Percentiles rank a stretch among this genome's conserved stretches.
phyloP scores from a whole-genome alignment of 2,113 vertebrate genomes.

The Oryzias curvinotus region DNA sequence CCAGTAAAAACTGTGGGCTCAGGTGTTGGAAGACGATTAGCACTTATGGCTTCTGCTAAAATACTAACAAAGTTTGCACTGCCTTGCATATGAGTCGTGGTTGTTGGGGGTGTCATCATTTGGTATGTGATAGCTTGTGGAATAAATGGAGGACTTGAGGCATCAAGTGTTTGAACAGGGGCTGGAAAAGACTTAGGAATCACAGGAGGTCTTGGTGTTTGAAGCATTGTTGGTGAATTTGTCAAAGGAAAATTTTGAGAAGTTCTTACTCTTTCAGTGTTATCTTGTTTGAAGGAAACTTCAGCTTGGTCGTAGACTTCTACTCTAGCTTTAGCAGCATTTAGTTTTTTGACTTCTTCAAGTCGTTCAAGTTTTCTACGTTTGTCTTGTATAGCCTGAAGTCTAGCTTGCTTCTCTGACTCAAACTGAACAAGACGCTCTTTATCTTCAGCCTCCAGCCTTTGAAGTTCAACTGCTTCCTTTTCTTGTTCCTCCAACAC shows the following conservation, averaged over 20 bases:
- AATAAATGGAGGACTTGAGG: too few species aligned
- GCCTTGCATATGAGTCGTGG: neutral
- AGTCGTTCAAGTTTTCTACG: constrained; percentile 20
- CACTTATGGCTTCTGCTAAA: constrained; percentile 7
- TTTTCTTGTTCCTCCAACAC: constrained; percentile 33
- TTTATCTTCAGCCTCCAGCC: constrained; percentile 19
- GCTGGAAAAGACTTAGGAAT: too few species aligned
- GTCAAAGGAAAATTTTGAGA: too few species aligned
- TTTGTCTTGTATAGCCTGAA: constrained; percentile 32
- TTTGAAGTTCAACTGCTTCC: constrained; percentile 25
- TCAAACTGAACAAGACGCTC: constrained; percentile 15
- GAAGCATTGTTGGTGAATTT: too few species aligned
- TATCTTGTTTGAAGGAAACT: neutral
- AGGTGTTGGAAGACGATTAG: constrained; percentile 7
- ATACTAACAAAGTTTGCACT: neutral
- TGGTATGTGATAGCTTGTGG: too few species aligned
- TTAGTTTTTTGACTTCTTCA: constrained; percentile 26
- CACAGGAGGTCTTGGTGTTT: too few species aligned
- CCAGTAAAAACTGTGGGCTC: constrained; percentile 11
- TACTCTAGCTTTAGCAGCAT: constrained; percentile 21
- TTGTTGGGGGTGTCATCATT: too few species aligned
- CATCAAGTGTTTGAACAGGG: too few species aligned
- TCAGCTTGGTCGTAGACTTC: constrained; percentile 28
- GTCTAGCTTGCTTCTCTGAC: constrained; percentile 22
- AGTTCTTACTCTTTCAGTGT: too few species aligned